Evolutionary conservation across 1,140 invertebrate genomes (phyloP).

Genomic region (Sminthurides bifidus): DNA sequence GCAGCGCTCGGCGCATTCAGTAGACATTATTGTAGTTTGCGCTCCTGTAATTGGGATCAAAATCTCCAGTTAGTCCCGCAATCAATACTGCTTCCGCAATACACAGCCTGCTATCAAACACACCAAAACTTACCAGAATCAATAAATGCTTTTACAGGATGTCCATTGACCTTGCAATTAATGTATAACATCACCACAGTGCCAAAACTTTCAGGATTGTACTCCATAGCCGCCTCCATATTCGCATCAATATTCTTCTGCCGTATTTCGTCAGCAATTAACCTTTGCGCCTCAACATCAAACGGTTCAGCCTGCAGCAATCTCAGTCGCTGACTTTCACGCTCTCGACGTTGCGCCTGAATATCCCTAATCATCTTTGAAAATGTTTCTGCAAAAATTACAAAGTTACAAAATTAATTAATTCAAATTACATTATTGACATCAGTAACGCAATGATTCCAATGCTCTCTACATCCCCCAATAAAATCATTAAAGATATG

Average conservation of each 20-base stretch:
- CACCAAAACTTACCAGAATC: conserved; percentile 77
- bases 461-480: not conserved
- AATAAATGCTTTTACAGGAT: conserved; percentile 93
- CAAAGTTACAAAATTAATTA: conserved; percentile 6
- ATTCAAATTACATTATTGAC: not conserved
- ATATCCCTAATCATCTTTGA: conserved; percentile 67
- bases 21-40: conserved; percentile 89
- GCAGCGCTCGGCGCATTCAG: conserved; percentile 80
- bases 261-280: conserved; percentile 90
- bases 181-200: conserved; percentile 96
- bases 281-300: conserved; percentile 80
- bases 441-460: conserved; percentile 1
- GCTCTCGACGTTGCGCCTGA: conserved; percentile 58
- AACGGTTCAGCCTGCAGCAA: conserved; percentile 91
- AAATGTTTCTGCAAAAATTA: conserved; percentile 56
- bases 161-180: conserved; percentile 88
- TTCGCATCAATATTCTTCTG: conserved; percentile 95
- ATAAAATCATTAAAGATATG: not conserved
- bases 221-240: conserved; percentile 97
- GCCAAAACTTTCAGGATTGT: conserved; percentile 94
- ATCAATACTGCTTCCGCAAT: conserved; percentile 1
- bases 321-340: conserved; percentile 66
- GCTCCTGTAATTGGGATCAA: conserved; percentile 47
- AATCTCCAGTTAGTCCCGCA: conserved; percentile 1
- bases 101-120: too few relatives aligned